Evolutionary conservation across 2,888 invertebrate species (phyloP).

Genomic region (Drosophila sordidula): DNA sequence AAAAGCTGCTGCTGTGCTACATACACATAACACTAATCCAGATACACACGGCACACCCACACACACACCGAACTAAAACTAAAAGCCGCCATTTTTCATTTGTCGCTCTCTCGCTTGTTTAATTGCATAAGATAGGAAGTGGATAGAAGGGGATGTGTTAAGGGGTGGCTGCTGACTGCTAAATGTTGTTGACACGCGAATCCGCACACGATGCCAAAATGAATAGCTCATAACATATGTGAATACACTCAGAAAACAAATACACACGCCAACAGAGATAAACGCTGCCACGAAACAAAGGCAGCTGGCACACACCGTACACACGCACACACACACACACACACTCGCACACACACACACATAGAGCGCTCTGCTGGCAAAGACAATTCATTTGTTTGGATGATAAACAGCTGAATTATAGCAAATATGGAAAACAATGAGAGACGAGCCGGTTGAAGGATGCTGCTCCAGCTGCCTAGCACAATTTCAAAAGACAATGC

Average conservation of each 20-base stretch:
- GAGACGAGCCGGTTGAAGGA: constrained; percentile 39
- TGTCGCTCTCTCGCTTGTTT: constrained; percentile 61
- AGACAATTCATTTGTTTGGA: constrained; percentile 77
- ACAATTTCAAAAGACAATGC: constrained; percentile 56
- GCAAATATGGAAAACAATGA: constrained; percentile 72
- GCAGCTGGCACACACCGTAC: constrained; percentile 41
- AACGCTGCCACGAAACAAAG: constrained; percentile 53
- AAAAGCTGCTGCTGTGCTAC: constrained; percentile 27
- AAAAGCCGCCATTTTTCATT: constrained; percentile 70
- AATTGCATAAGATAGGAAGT: constrained; percentile 61
- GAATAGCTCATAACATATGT: constrained; percentile 69
- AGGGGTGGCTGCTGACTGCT: constrained; percentile 48
- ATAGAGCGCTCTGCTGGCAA: constrained; percentile 50
- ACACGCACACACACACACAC: constrained; percentile 8
- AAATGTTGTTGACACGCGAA: constrained; percentile 74
- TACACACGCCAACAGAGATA: constrained; percentile 44
- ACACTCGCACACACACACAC: constrained; percentile 1
- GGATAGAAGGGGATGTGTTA: constrained; percentile 5
- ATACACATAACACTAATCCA: constrained; percentile 48
- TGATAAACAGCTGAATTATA: constrained; percentile 76
- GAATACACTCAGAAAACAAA: constrained; percentile 51
- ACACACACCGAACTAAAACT: constrained; percentile 41
- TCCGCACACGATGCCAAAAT: constrained; percentile 69
- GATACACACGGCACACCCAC: constrained; percentile 16
- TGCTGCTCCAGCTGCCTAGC: constrained; percentile 43